These are phyloP conservation scores for Platysteira castanea DNA, from an alignment of 2,113 vertebrate genomes.

Conservation along the genomic window DNA sequence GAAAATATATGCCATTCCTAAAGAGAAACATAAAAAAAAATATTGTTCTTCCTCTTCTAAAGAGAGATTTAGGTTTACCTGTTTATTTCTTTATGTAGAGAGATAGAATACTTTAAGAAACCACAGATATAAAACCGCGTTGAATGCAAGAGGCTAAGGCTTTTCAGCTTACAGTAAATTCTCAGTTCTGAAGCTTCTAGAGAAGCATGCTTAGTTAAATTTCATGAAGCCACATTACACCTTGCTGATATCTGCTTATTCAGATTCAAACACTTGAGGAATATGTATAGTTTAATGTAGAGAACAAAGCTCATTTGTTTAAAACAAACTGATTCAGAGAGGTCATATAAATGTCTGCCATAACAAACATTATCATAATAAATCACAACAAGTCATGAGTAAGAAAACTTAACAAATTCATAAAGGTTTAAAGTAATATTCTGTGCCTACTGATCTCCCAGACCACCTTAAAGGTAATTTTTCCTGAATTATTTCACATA, in stretches of 20 bases:
- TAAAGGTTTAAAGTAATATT: background rate
- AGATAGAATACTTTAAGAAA: background rate
- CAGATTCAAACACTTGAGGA: background rate
- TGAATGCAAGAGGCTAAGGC: background rate
- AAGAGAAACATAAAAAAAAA: background rate
- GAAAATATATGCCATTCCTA: background rate
- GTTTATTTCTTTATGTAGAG: background rate
- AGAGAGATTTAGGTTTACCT: background rate
- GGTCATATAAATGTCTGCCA: background rate
- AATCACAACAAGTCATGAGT: background rate
- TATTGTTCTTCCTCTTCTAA: background rate
- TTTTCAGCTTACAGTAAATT: background rate
- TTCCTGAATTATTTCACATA: background rate
- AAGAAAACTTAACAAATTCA: background rate
- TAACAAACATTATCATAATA: background rate
- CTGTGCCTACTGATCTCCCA: background rate
- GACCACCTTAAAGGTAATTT: background rate
- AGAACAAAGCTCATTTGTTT: background rate
- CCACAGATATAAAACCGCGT: background rate
- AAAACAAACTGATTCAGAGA: background rate
- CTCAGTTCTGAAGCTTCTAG: background rate
- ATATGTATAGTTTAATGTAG: background rate
- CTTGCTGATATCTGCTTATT: background rate
- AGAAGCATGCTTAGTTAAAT: background rate
- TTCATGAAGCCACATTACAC: background rate